These are phyloP conservation scores for Trachythela sp. DNA, from an alignment of 64 coral and sea anemone species.

Conservation along the genomic window DNA sequence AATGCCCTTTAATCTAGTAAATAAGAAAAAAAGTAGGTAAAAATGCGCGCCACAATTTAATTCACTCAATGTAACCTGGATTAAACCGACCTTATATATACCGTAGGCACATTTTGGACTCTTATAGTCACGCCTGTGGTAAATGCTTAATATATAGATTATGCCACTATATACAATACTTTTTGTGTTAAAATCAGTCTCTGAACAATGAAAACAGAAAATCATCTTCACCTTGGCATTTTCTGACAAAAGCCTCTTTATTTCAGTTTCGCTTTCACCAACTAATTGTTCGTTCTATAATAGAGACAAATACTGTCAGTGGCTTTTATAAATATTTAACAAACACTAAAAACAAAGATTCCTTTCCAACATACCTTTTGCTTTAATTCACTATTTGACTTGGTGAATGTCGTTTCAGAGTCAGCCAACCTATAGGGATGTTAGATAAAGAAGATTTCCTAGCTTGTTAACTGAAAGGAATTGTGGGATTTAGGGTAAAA, in stretches of 20 bases:
- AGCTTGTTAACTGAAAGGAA: too few relatives aligned
- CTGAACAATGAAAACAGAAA: too few relatives aligned
- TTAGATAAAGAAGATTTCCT: too few relatives aligned
- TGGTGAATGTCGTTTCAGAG: background rate
- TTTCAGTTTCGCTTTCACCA: background rate
- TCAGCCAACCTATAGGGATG: background rate
- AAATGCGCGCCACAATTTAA: background rate
- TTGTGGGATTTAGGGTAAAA: too few relatives aligned
- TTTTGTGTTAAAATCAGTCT: too few relatives aligned
- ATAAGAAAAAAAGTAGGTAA: background rate
- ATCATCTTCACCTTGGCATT: background rate
- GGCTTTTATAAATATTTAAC: too few relatives aligned
- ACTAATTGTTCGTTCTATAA: background rate
- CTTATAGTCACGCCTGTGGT: too few relatives aligned
- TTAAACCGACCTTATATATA: too few relatives aligned
- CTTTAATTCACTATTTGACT: background rate
- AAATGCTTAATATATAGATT: too few relatives aligned
- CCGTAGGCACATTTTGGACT: too few relatives aligned
- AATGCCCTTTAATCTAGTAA: background rate
- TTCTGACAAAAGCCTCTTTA: background rate
- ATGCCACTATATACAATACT: too few relatives aligned
- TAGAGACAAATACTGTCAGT: background rate
- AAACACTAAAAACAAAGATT: background rate
- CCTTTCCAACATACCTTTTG: background rate
- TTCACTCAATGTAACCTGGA: too few relatives aligned